A percentile compares a stretch with the other conserved stretches of the same genome.
These are phyloP conservation scores for Hippocampus mohnikei DNA, from an alignment of 2,113 vertebrate genomes.

Conservation along the genomic window DNA sequence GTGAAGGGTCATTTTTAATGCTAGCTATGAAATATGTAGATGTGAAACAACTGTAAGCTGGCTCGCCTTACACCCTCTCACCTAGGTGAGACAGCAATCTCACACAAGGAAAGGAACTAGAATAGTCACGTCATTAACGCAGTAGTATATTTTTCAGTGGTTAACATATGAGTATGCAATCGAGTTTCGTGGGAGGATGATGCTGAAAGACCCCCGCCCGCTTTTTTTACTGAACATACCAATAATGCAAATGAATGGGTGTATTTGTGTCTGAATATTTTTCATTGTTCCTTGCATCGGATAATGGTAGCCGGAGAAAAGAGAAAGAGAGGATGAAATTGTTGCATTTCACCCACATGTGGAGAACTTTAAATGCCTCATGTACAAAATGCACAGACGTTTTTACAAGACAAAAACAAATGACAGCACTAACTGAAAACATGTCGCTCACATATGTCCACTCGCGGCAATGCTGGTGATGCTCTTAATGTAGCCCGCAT, in stretches of 20 bases:
- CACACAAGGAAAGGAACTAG: constrained; percentile 68
- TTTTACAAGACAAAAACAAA: constrained; percentile 9
- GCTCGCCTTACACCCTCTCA: constrained; percentile 52
- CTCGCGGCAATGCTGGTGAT: neutral
- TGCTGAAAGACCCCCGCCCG: constrained; percentile 46
- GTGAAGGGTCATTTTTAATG: constrained; percentile 58
- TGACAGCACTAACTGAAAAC: constrained; percentile 2
- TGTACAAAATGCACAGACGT: constrained; percentile 1
- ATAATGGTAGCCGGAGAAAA: constrained; percentile 70
- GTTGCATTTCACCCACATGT: constrained; percentile 68
- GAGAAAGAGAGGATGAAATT: constrained; percentile 21
- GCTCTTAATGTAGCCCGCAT: neutral
- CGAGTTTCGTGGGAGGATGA: constrained; percentile 14
- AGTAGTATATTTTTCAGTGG: constrained; percentile 74
- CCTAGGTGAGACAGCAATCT: constrained; percentile 73
- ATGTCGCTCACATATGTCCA: neutral
- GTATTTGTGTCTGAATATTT: constrained; percentile 74
- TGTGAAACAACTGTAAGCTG: constrained; percentile 65
- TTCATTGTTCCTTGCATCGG: constrained; percentile 69
- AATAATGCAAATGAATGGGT: constrained; percentile 66
- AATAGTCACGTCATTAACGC: constrained; percentile 73
- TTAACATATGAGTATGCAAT: constrained; percentile 57
- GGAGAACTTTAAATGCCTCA: constrained; percentile 61
- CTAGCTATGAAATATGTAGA: constrained; percentile 75
- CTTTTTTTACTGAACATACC: constrained; percentile 68